A percentile compares a stretch with the other conserved stretches of the same genome.
Conservation (phyloP, 2,797 vertebrate genomes). For the Enoplosus armatus region DNA sequence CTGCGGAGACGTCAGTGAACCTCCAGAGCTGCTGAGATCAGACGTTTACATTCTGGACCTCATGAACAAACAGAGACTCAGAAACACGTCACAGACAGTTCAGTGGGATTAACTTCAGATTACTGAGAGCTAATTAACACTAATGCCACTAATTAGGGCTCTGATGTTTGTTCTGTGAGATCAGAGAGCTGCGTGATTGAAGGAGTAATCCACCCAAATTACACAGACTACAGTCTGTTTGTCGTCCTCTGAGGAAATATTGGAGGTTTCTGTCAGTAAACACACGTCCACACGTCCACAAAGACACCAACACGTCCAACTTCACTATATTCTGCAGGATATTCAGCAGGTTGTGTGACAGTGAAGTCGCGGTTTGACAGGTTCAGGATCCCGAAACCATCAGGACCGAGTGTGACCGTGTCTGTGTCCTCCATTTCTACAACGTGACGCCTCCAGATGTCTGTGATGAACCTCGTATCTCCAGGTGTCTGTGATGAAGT, state of each 20-base stretch:
- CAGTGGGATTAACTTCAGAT: conserved; percentile 45
- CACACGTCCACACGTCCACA: not conserved
- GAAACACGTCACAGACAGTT: not conserved
- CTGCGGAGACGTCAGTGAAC: no score
- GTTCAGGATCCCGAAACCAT: no score
- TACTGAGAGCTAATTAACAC: conserved; percentile 27
- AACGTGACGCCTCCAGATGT: no score
- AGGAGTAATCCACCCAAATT: conserved; percentile 45
- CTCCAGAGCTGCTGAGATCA: no score
- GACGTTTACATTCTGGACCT: no score
- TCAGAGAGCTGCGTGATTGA: conserved; percentile 51
- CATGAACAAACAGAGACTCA: not conserved
- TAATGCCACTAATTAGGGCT: conserved; percentile 41
- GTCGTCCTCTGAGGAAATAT: conserved; percentile 39
- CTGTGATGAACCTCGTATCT: no score
- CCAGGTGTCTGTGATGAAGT: no score
- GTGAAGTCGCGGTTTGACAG: no score
- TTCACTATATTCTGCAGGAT: no score
- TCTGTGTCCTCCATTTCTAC: no score
- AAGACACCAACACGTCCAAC: not conserved
- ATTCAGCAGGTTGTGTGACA: no score
- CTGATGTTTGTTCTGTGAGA: conserved; percentile 49
- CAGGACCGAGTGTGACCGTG: no score
- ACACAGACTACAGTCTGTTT: conserved; percentile 25
- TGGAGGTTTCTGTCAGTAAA: conserved; percentile 1